These are phyloP conservation scores for Zele albiditarsus DNA, from an alignment of 2,888 invertebrate species.

Conservation along the genomic window DNA sequence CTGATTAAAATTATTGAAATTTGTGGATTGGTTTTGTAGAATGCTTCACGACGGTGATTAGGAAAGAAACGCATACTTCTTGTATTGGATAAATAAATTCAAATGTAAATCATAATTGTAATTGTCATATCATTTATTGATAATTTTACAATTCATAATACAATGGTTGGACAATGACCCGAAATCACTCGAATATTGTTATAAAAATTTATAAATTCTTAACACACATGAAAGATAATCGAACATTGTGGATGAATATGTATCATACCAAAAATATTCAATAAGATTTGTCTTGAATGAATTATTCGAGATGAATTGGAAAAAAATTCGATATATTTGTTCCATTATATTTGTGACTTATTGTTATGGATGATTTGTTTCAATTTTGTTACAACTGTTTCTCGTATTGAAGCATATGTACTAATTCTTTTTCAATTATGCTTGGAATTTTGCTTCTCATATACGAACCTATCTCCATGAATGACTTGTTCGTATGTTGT, in stretches of 20 bases:
- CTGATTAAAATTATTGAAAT: too few species aligned
- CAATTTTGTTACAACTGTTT: conserved; percentile 32
- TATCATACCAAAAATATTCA: too few species aligned
- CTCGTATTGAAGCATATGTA: conserved; percentile 59
- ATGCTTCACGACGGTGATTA: too few species aligned
- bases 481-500: conserved; percentile 60
- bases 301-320: too few species aligned
- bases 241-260: too few species aligned
- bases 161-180: not conserved
- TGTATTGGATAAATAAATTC: too few species aligned
- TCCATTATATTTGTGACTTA: not conserved
- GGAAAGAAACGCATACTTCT: too few species aligned
- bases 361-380: not conserved
- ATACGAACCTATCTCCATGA: conserved; percentile 61
- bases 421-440: conserved; percentile 57
- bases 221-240: not conserved
- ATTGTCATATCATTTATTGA: not conserved
- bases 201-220: not conserved
- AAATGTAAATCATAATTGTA: not conserved
- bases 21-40: too few species aligned
- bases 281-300: too few species aligned
- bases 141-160: not conserved
- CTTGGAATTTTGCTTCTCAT: conserved; percentile 60
- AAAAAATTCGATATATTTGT: too few species aligned
- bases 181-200: not conserved